A percentile compares a stretch with the other conserved stretches of the same genome.
phyloP scores from a whole-genome alignment of 2,113 vertebrate genomes.

The Andinoacara biseriatus region DNA sequence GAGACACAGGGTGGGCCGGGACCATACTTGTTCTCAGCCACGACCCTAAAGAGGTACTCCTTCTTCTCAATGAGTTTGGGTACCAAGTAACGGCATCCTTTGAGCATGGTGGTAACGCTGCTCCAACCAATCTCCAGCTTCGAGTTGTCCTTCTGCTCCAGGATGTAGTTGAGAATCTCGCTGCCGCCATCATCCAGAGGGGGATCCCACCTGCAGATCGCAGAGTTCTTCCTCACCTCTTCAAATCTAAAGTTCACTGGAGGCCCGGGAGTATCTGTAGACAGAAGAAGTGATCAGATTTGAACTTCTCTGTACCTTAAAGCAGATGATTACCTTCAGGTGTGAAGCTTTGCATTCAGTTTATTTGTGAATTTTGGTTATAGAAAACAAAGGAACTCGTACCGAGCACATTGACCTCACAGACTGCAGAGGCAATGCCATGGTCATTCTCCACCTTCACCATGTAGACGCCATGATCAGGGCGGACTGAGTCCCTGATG shows the following conservation, averaged over 20 bases:
- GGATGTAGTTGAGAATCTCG: constrained; percentile 94
- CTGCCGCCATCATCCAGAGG: constrained; percentile 97
- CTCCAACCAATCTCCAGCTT: constrained; percentile 94
- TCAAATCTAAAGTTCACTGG: constrained; percentile 93
- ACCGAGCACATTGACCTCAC: constrained; percentile 94
- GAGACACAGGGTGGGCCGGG: constrained; percentile 90
- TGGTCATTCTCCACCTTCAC: constrained; percentile 96
- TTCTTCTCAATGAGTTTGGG: constrained; percentile 96
- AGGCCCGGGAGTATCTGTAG: constrained; percentile 90
- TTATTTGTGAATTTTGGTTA: not conserved
- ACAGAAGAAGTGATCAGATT: not conserved
- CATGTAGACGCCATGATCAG: constrained; percentile 90
- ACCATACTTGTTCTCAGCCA: constrained; percentile 94
- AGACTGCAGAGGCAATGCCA: constrained; percentile 88
- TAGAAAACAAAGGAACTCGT: constrained; percentile 32
- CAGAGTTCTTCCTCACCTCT: constrained; percentile 91
- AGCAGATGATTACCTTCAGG: not conserved
- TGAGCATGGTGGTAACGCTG: constrained; percentile 87
- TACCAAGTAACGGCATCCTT: constrained; percentile 90
- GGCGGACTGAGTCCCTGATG: constrained; percentile 86
- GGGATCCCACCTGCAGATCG: constrained; percentile 94
- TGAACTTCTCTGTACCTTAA: not conserved
- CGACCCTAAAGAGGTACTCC: constrained; percentile 94
- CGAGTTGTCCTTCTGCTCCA: constrained; percentile 97
- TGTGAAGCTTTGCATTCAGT: not conserved